Evolutionary conservation across 2,888 invertebrate genomes (phyloP), one percentile per base, ranked within the genome.

Genomic region (Argyresthia goedartella): DNA sequence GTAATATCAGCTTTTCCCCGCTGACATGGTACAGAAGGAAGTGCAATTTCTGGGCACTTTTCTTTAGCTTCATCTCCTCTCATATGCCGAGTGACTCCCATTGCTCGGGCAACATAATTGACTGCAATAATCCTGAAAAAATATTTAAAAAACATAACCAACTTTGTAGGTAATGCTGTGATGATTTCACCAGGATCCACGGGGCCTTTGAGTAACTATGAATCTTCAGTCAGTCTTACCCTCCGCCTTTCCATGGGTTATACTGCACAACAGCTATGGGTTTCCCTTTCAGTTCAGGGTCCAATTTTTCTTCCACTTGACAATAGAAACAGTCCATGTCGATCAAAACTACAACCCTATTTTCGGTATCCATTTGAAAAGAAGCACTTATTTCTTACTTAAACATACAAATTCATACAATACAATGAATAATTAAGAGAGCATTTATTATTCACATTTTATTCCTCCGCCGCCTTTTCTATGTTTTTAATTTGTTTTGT

Each of bases 321-420:
- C 98, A 99, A 77, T 97, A 99, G 81, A 99, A 99, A 81, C 98
- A 98, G 76, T 99, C 99, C 99, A 99, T 99, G 73, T 99, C 99
- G 50, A 99, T 93, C 50, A 99, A 88, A 44, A 95, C 91, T 15
- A 99, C 88, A 15, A 97, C 89, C 59, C 94, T 82, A 56, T 91
- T 90, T 58, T 85, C 81, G 56, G 68, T 71, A 49, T 87, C 75
- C 89, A 89, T 88, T 56, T 44, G 16, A 44, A 14, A 10, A 14
- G 4, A n/a, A 42, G 16, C 16, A 16, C 44, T 16, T 14, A 8
- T 10, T 39, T 11, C 39, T 3, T 39, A 4, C n/a, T 39, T 4
- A 39, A 4, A 39, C 25, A 25, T 6, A 25, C 25, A n/a, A n/a
- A n/a, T n/a, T n/a, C n/a, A n/a, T n/a, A n/a, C n/a, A n/a, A n/a